Evolutionary conservation across 1,140 invertebrate species (phyloP).

Genomic region (Gonatopus flavifemur): DNA sequence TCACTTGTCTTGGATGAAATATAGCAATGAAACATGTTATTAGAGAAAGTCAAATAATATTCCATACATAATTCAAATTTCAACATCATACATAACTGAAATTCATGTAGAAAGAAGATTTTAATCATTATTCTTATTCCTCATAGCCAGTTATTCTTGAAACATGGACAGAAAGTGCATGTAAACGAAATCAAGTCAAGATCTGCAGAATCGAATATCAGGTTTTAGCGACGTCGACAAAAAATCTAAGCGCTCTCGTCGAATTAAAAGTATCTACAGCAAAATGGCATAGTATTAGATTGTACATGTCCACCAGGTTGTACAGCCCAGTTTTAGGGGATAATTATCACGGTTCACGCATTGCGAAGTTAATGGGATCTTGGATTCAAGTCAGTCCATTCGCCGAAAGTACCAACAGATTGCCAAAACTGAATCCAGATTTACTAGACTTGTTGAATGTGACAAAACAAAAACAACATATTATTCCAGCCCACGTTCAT

Average conservation of each 20-base stretch:
- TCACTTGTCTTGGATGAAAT: not conserved
- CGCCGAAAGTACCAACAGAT: constrained; percentile 18
- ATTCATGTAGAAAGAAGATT: not conserved
- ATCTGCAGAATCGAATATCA: constrained; percentile 35
- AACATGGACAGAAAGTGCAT: constrained; percentile 30
- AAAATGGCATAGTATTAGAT: constrained; percentile 44
- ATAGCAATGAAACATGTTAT: constrained; percentile 1
- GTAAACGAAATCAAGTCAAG: constrained; percentile 29
- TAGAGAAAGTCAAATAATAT: too few relatives aligned
- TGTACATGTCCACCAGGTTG: constrained; percentile 48
- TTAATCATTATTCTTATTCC: constrained; percentile 5
- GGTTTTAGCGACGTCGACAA: constrained; percentile 34
- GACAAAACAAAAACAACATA: constrained; percentile 15
- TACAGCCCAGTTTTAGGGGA: constrained; percentile 55
- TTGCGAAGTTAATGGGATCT: constrained; percentile 44
- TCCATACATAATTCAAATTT: not conserved
- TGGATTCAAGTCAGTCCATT: constrained; percentile 44
- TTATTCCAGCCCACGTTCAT: constrained; percentile 55
- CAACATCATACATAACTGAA: not conserved
- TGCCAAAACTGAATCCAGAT: constrained; percentile 31
- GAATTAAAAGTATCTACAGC: constrained; percentile 40
- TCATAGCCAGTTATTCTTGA: constrained; percentile 34
- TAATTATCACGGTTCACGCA: constrained; percentile 45
- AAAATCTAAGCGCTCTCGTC: constrained; percentile 43
- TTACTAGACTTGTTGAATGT: constrained; percentile 29